These are phyloP conservation scores for Phortica magna DNA, from an alignment of 2,888 invertebrate species.

Conservation along the genomic window DNA sequence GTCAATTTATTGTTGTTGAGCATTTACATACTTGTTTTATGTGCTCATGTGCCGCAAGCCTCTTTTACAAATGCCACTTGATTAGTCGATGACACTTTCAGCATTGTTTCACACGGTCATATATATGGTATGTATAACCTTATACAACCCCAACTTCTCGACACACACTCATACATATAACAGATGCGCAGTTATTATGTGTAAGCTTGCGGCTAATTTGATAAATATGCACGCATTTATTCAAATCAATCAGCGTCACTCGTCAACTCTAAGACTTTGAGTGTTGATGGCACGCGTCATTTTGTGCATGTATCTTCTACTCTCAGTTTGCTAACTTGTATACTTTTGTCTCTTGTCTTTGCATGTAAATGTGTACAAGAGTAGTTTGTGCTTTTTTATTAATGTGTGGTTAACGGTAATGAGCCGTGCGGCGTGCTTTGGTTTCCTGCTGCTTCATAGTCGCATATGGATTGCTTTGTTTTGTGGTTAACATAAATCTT, in stretches of 20 bases:
- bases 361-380: constrained; percentile 42
- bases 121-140: constrained; percentile 25
- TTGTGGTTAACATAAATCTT: constrained; percentile 53
- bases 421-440: constrained; percentile 43
- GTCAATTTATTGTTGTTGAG: background rate
- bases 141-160: constrained; percentile 13
- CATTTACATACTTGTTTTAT: background rate
- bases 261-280: constrained; percentile 28
- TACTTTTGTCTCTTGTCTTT: constrained; percentile 23
- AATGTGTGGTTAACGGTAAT: constrained; percentile 68
- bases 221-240: constrained; percentile 70
- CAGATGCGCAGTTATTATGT: constrained; percentile 21
- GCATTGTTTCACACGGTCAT: constrained; percentile 38
- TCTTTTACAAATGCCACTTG: constrained; percentile 57
- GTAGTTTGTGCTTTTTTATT: constrained; percentile 61
- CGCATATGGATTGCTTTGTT: constrained; percentile 41
- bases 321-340: background rate
- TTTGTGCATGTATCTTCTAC: constrained; percentile 1
- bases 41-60: constrained; percentile 3
- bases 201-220: constrained; percentile 66
- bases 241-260: constrained; percentile 72
- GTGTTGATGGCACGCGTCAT: constrained; percentile 20
- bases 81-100: constrained; percentile 70
- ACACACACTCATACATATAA: constrained; percentile 1
- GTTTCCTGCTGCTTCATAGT: constrained; percentile 11